Conservation (phyloP, 2,888 invertebrate species). For the Drosophila villosipedis region DNA sequence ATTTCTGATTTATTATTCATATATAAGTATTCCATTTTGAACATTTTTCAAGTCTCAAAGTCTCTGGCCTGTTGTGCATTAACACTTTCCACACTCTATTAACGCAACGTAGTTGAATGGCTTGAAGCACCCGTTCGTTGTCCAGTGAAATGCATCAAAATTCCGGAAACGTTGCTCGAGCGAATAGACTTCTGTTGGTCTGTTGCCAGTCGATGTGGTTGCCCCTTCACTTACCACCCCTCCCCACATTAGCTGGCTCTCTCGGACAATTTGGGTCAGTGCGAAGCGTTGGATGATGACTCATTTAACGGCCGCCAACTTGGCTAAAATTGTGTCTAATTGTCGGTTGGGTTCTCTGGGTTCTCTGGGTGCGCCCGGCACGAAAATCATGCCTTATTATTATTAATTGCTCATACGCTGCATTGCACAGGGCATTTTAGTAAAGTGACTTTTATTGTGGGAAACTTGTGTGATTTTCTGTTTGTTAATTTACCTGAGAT, state of each 20-base stretch:
- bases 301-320: conserved; percentile 61
- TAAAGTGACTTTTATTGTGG: conserved; percentile 23
- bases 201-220: background rate
- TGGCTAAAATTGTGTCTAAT: conserved; percentile 58
- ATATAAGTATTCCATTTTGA: conserved; percentile 9
- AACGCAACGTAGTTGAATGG: conserved; percentile 48
- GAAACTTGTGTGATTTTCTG: background rate
- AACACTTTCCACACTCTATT: conserved; percentile 69
- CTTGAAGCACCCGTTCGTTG: conserved; percentile 27
- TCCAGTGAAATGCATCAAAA: conserved; percentile 66
- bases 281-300: conserved; percentile 44
- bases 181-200: conserved; percentile 59
- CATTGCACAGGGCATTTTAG: conserved; percentile 46
- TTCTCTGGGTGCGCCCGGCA: conserved; percentile 55
- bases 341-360: conserved; percentile 30
- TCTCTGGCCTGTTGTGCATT: conserved; percentile 9
- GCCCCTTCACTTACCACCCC: background rate
- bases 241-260: background rate
- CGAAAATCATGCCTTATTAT: conserved; percentile 39
- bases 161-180: conserved; percentile 67
- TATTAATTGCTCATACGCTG: conserved; percentile 62
- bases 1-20: background rate
- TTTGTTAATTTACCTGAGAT: background rate
- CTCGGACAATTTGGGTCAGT: conserved; percentile 64
- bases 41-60: background rate